Conservation (phyloP, 1,140 invertebrate species). For the Bacillus rossius region DNA sequence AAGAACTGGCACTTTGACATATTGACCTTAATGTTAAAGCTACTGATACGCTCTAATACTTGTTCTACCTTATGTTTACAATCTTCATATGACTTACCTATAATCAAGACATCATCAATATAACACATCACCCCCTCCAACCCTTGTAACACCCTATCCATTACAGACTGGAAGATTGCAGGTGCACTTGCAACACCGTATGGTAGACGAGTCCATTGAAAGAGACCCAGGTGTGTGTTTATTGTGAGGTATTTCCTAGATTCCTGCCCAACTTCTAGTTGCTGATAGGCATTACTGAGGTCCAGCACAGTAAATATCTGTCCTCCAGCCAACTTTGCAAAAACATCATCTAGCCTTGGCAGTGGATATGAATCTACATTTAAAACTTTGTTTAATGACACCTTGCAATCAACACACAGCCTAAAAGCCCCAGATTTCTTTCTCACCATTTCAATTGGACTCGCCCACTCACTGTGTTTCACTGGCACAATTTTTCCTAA, state of each 20-base stretch:
- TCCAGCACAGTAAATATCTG: conserved; percentile 31
- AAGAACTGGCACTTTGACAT: conserved; percentile 37
- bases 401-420: conserved; percentile 36
- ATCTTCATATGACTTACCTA: neutral
- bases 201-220: neutral
- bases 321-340: conserved; percentile 22
- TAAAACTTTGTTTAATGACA: too few species aligned
- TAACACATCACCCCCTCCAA: neutral
- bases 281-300: conserved; percentile 32
- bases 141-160: neutral
- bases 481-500: too few species aligned
- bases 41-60: conserved; percentile 23
- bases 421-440: conserved; percentile 21
- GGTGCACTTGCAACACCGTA: neutral
- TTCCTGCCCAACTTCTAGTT: conserved; percentile 30
- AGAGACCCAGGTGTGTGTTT: neutral
- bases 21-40: conserved; percentile 31
- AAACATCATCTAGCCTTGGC: conserved; percentile 11
- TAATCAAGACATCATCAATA: neutral
- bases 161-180: neutral
- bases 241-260: neutral
- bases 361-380: conserved; percentile 20
- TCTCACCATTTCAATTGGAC: conserved; percentile 1
- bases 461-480: too few species aligned
- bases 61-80: conserved; percentile 8